A percentile compares a stretch with the other conserved stretches of the same genome.
phyloP scores from a whole-genome alignment of 2,113 vertebrate species.

The Ceuthmochares aereus region DNA sequence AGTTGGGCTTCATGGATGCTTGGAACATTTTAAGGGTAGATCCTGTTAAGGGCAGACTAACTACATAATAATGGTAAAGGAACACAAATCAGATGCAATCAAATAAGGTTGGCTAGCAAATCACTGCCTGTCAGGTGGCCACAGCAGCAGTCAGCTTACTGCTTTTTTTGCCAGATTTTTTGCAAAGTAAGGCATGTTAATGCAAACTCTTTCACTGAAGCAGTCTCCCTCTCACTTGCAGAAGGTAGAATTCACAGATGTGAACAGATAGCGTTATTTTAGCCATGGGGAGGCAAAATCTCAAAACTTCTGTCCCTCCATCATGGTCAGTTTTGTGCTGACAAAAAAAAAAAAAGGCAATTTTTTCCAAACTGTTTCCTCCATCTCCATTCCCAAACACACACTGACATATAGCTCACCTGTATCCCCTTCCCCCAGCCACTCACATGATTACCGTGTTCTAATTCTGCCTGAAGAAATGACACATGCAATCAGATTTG shows the following conservation, averaged over 20 bases:
- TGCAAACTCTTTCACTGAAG: background rate
- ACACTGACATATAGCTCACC: background rate
- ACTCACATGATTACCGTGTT: background rate
- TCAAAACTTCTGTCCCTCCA: background rate
- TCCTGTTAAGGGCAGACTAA: background rate
- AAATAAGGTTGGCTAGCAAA: background rate
- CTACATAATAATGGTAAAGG: background rate
- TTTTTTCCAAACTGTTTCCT: background rate
- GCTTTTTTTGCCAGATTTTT: background rate
- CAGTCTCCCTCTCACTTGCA: background rate
- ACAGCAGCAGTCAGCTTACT: background rate
- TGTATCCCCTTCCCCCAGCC: background rate
- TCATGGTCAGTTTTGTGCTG: background rate
- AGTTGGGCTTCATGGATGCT: background rate
- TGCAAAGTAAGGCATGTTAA: background rate
- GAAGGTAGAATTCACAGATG: accelerated
- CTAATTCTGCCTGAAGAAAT: background rate
- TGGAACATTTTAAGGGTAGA: background rate
- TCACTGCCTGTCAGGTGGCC: background rate
- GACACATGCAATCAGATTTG: background rate
- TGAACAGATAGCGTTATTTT: accelerated
- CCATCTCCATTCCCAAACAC: background rate
- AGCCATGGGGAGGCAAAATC: background rate
- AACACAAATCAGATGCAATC: background rate
- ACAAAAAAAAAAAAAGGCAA: background rate